phyloP scores from a whole-genome alignment of 2,113 vertebrate genomes.

The Columba janthina region DNA sequence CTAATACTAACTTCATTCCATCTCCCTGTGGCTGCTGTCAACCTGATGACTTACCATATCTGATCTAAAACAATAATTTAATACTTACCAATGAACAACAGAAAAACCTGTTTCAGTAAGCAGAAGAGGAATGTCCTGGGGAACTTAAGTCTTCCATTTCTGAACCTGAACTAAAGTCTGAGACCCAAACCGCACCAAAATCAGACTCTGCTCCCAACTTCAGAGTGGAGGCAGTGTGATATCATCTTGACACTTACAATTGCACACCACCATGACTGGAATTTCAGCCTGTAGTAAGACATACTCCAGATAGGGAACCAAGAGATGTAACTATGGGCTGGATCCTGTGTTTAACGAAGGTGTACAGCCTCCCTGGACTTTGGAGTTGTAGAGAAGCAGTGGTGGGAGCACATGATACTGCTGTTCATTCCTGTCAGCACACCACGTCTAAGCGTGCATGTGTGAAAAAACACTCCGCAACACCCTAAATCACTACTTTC shows the following conservation, averaged over 20 bases:
- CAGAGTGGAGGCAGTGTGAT: not conserved
- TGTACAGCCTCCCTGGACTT: not conserved
- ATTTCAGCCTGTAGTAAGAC: not conserved
- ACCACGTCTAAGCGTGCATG: rapidly evolving
- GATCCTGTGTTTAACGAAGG: not conserved
- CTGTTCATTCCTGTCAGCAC: not conserved
- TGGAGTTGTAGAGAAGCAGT: not conserved
- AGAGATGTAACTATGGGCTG: not conserved
- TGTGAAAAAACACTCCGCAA: not conserved
- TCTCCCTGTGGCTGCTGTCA: not conserved
- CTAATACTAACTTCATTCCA: not conserved
- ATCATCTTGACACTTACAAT: not conserved
- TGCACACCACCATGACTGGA: not conserved
- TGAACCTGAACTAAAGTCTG: not conserved
- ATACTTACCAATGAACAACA: not conserved
- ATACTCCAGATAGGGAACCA: not conserved
- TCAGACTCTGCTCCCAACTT: not conserved
- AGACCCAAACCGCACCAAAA: not conserved
- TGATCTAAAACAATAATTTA: not conserved
- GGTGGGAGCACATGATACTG: not conserved
- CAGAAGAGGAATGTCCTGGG: not conserved
- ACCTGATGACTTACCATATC: not conserved
- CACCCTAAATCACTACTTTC: not conserved
- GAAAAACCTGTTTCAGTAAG: not conserved
- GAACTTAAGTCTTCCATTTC: not conserved